Evolutionary conservation across 1,140 invertebrate species (phyloP).

Genomic region (Drosophila repletoides): DNA sequence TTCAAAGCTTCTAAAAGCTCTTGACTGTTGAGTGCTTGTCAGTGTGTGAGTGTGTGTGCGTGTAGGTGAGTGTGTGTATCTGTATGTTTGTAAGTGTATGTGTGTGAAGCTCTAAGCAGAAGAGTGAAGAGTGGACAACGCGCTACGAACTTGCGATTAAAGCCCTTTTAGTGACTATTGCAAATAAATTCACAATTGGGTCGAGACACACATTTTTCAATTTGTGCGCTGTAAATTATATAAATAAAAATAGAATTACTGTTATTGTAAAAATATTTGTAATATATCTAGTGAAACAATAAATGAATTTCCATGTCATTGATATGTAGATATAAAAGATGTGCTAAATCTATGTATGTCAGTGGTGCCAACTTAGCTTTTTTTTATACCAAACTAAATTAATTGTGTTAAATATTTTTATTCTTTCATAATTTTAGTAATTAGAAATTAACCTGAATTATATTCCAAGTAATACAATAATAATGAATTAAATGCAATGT

Average conservation of each 20-base stretch:
- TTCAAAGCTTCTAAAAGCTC: neutral
- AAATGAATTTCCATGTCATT: slow-evolving; percentile 13
- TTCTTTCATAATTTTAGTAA: too few species aligned
- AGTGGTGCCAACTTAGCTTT: too few species aligned
- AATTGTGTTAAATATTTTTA: too few species aligned
- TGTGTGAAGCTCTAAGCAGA: neutral
- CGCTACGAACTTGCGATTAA: slow-evolving; percentile 65
- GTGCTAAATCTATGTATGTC: slow-evolving; percentile 1
- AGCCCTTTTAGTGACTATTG: slow-evolving; percentile 68
- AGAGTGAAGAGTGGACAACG: slow-evolving; percentile 18
- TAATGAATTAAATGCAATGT: too few species aligned
- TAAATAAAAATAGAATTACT: slow-evolving; percentile 66
- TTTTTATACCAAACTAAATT: too few species aligned
- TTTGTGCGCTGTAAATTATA: slow-evolving; percentile 79
- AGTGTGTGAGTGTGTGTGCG: neutral
- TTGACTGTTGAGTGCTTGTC: neutral
- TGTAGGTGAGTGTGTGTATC: neutral
- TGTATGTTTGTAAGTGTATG: neutral
- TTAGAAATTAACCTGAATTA: too few species aligned
- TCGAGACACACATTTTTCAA: slow-evolving; percentile 66
- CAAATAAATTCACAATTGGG: slow-evolving; percentile 75
- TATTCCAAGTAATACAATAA: too few species aligned
- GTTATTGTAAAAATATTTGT: slow-evolving; percentile 53
- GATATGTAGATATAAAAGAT: slow-evolving; percentile 3
- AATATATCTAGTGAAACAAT: slow-evolving; percentile 9